phyloP scores from a whole-genome alignment of 2,113 vertebrate species.

The Noctilio leporinus region DNA sequence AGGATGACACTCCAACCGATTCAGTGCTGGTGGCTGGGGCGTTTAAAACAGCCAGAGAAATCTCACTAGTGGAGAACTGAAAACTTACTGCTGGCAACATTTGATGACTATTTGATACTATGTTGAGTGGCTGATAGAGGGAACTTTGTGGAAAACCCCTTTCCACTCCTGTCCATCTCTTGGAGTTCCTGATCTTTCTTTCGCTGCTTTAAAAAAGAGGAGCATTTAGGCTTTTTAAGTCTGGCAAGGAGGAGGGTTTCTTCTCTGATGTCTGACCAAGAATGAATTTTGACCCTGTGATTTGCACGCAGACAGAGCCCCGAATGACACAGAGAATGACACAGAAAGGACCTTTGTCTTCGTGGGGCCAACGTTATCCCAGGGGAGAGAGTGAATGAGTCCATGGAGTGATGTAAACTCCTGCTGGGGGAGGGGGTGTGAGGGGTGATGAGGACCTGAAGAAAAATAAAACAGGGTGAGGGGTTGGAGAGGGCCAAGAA shows the following conservation, averaged over 20 bases:
- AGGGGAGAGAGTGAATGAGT: not conserved
- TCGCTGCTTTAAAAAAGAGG: not conserved
- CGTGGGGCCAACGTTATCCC: not conserved
- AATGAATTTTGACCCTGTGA: not conserved
- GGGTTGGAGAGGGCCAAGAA: not conserved
- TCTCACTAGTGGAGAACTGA: accelerated
- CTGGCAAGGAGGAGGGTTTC: not conserved
- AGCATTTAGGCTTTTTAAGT: not conserved
- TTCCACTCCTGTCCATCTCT: not conserved
- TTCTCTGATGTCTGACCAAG: not conserved
- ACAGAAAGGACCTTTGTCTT: not conserved
- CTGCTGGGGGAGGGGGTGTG: no score
- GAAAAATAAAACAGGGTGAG: not conserved
- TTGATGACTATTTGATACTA: not conserved
- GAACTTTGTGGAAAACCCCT: not conserved
- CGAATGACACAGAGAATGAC: no score
- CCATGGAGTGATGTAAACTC: not conserved
- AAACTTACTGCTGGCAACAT: not conserved
- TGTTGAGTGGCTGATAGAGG: not conserved
- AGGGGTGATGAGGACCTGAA: no score
- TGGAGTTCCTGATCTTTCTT: not conserved
- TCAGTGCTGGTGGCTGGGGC: not conserved
- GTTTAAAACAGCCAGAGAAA: not conserved
- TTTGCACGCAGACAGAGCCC: not conserved
- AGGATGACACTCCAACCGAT: no score